phyloP scores from a whole-genome alignment of 2,113 vertebrate genomes.

The Mormyrus lacerda region DNA sequence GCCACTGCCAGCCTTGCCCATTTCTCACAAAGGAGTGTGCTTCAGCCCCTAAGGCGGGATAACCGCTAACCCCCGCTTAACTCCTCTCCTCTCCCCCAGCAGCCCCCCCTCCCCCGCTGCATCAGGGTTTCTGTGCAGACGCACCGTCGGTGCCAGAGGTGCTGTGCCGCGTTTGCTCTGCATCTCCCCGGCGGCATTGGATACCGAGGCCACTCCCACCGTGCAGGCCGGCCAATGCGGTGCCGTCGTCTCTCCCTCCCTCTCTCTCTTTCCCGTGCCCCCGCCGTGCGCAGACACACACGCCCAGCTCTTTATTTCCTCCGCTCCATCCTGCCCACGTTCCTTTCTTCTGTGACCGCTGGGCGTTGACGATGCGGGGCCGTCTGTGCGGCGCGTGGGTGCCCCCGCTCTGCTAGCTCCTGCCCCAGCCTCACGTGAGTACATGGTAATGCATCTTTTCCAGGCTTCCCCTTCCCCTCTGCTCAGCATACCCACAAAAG shows the following conservation, averaged over 20 bases:
- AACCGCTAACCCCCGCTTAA: background rate
- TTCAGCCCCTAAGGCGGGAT: constrained; percentile 46
- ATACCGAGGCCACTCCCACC: constrained; percentile 37
- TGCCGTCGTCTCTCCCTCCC: constrained; percentile 28
- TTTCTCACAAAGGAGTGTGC: constrained; percentile 30
- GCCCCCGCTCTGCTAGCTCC: constrained; percentile 44
- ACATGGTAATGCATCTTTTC: constrained; percentile 18
- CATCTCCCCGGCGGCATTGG: constrained; percentile 36
- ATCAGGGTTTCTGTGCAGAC: constrained; percentile 33
- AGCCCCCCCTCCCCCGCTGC: constrained; percentile 54
- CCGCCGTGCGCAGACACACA: constrained; percentile 41
- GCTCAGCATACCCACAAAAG: background rate
- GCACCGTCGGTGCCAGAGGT: constrained; percentile 21
- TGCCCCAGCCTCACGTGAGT: constrained; percentile 56
- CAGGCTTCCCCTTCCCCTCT: background rate
- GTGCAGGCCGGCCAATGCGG: constrained; percentile 35
- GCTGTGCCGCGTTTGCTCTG: constrained; percentile 28
- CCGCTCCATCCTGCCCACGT: constrained; percentile 23
- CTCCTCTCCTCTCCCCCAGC: constrained; percentile 19
- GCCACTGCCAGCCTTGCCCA: background rate
- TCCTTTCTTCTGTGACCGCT: constrained; percentile 31
- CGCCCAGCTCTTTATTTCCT: constrained; percentile 54
- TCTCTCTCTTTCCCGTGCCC: constrained; percentile 29
- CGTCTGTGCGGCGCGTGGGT: constrained; percentile 31
- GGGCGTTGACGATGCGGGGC: constrained; percentile 47